Evolutionary conservation across 2,113 vertebrate genomes (phyloP).

Genomic region (Zeus faber): DNA sequence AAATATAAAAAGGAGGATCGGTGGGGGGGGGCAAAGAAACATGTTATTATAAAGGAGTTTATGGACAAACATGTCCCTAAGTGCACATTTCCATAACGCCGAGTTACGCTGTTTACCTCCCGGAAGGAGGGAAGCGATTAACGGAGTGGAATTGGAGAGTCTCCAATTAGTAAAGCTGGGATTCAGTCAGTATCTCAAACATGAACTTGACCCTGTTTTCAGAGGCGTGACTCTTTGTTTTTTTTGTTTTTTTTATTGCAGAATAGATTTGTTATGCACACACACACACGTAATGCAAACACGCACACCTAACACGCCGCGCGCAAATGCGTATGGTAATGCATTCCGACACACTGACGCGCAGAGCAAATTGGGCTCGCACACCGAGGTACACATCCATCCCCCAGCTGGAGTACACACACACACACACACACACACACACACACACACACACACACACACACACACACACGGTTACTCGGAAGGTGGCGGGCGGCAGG

Average conservation of each 20-base stretch:
- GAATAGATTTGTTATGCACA: too few relatives aligned
- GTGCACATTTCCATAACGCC: conserved; percentile 60
- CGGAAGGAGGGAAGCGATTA: conserved; percentile 49
- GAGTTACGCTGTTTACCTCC: conserved; percentile 55
- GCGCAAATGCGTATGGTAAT: too few relatives aligned
- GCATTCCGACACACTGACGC: too few relatives aligned
- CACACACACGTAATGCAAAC: too few relatives aligned
- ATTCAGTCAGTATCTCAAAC: background rate
- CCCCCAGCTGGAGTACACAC: background rate
- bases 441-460: conserved; percentile 15
- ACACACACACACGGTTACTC: conserved; percentile 4
- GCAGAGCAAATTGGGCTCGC: too few relatives aligned
- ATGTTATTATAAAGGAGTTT: background rate
- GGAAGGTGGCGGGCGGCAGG: background rate
- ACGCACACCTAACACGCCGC: too few relatives aligned
- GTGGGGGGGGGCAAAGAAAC: background rate
- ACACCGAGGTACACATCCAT: background rate
- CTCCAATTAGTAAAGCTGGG: conserved; percentile 4
- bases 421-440: conserved; percentile 3
- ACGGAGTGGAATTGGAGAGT: conserved; percentile 13
- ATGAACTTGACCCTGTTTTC: too few relatives aligned
- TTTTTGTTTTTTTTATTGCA: too few relatives aligned
- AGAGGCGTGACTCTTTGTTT: too few relatives aligned
- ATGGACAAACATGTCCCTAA: conserved; percentile 30
- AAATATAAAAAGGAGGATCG: too few relatives aligned